Evolutionary conservation across 2,113 vertebrate genomes (phyloP), one percentile per base, ranked within the genome.

Genomic region (Leucoraja erinaceus): DNA sequence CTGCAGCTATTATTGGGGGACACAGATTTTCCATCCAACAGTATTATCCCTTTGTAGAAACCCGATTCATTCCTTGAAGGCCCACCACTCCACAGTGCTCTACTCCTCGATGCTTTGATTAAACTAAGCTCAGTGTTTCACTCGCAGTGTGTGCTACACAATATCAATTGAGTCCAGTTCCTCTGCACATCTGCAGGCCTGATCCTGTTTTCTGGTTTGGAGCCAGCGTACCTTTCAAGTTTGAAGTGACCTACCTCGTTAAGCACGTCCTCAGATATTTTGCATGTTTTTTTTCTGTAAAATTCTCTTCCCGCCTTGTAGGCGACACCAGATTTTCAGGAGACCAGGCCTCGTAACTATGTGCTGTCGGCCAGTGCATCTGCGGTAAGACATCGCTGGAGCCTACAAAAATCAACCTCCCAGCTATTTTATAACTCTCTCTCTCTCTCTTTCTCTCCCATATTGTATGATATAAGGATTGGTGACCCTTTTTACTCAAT

Each of bases 311-410:
- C 96, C 96, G 75, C 93, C 96, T 96, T 93, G 63, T 96, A 99
- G 98, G 97, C 98, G 96, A 97, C 97, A 95, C 98, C 98, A 94
- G 98, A 99, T 97, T 99, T 99, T 98, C 98, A 99, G 96, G 98
- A 99, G 98, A 99, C 98, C 95, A 97, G 98, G 96, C 98, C 98
- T 94, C 97, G 98, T 97, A 99, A 99, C 98, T 99, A 98, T 96
- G 96, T 99, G 96, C 98, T 99, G 94, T 99, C 98, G 93, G 98
- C 98, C 97, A 99, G 98, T 95, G 98, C 98, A 94, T 98, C 98
- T 93, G 98, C 98, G 98, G 98, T 99, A 99, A 99, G 98, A 94
- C 94, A 77, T 63, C 31, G 54, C 25, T 12, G 25, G 38, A 28
- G 18, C 47, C 81, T 84, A n/a, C 81, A 20, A 84, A 22, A 91